Percentiles rank a stretch among this genome's conserved stretches.
phyloP scores from a whole-genome alignment of 2,888 invertebrate genomes.

The Lymantria monacha region DNA sequence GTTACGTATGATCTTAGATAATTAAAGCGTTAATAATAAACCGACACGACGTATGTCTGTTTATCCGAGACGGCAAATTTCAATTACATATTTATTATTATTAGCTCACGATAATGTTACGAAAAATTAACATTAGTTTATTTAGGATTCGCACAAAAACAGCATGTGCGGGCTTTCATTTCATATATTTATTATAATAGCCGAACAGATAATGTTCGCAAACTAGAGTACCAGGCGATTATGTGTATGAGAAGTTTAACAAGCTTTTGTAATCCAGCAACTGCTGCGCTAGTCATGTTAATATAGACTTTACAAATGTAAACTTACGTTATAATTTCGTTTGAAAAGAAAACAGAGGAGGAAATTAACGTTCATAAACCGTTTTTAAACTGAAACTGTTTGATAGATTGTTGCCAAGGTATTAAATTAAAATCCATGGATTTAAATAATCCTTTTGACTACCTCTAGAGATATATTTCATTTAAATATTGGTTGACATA shows the following conservation, averaged over 20 bases:
- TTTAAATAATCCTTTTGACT: too few relatives aligned
- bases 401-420: too few relatives aligned
- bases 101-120: conserved; percentile 1
- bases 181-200: background rate
- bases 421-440: too few relatives aligned
- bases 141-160: conserved; percentile 5
- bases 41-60: background rate
- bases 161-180: background rate
- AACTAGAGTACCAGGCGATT: conserved; percentile 5
- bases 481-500: too few relatives aligned
- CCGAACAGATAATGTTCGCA: conserved; percentile 1
- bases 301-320: background rate
- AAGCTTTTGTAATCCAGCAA: background rate
- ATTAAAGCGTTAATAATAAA: conserved; percentile 1
- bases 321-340: too few relatives aligned
- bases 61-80: background rate
- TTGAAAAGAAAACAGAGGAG: too few relatives aligned
- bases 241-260: background rate
- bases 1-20: conserved; percentile 28
- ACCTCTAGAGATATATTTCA: too few relatives aligned
- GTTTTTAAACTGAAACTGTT: too few relatives aligned
- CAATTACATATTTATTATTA: conserved; percentile 1
- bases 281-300: background rate
- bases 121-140: conserved; percentile 4
- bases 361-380: too few relatives aligned